Base-by-base conservation (phyloP, 53 echinoderm and acorn worm genomes). In the Echinometra lucunter region DNA sequence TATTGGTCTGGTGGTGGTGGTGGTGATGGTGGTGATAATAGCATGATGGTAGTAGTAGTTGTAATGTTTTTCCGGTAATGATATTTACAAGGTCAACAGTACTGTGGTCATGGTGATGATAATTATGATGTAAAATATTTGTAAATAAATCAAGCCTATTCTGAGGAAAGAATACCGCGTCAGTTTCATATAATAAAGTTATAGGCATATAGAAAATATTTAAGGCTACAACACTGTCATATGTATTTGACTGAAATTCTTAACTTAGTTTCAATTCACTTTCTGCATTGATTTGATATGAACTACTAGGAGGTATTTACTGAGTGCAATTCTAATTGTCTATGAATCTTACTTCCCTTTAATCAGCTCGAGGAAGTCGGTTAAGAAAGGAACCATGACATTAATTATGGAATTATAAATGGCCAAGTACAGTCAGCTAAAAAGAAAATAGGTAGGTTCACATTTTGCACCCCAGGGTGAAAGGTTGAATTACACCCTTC, bases 381-480 rank as follows among this genome's bases (percentile, higher is more conserved):
- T 83, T 83, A 83, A 83, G 83, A 47, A 83, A 45, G n/a, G 45
- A 25, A 47, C 83, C 83, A 83, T 83, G 83, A 83, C 27, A 83
- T 83, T 83, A 83, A 83, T 83, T 83, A 83, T 47, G 83, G 49
- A 45, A 83, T 83, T 47, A 83, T 83, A 49, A 83, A 47, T 83
- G 28, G 45, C 83, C 49, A n/a, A 83, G 49, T 83, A 47, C 83
- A 83, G 83, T 83, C 83, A 83, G 83, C 83, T 47, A 15, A 83
- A 83, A 83, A 8, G 19, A 83, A 83, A 8, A 38, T 82, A 83
- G 38, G 80, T 80, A 42, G 83, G 83, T 83, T 49, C 28, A 13
- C n/a, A 83, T 45, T 83, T 49, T 47, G 49, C 49, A 83, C 83
- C 83, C 83, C 83, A n/a, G 83, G 49, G 83, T 83, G 28, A 49